phyloP scores from a whole-genome alignment of 1,140 invertebrate species.

The Pseudomyrmex sp. region DNA sequence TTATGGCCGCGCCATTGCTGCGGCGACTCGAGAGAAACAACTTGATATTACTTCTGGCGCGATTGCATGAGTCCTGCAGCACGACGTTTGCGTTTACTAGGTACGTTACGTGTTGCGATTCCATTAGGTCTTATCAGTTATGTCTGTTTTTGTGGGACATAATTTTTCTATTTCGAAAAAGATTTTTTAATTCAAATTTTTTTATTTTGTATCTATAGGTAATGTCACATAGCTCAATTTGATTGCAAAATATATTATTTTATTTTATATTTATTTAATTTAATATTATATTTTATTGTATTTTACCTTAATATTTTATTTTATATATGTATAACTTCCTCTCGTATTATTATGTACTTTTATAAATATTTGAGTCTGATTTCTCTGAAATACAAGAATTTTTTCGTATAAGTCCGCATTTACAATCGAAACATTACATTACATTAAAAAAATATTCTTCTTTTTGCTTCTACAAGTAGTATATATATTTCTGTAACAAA shows the following conservation, averaged over 20 bases:
- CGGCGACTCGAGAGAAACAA: conserved; percentile 50
- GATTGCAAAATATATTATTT: neutral
- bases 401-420: too few relatives aligned
- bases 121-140: conserved; percentile 32
- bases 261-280: neutral
- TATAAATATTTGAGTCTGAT: too few relatives aligned
- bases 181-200: neutral
- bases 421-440: too few relatives aligned
- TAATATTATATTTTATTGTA: too few relatives aligned
- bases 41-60: conserved; percentile 67
- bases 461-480: too few relatives aligned
- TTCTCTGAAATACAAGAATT: too few relatives aligned
- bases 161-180: conserved; percentile 28
- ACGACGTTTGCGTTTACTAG: conserved; percentile 8
- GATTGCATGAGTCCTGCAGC: conserved; percentile 41
- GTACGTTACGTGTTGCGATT: neutral
- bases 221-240: neutral
- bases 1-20: conserved; percentile 58
- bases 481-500: too few relatives aligned
- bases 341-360: too few relatives aligned
- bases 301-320: too few relatives aligned
- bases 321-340: too few relatives aligned
- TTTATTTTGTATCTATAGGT: too few relatives aligned
- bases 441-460: too few relatives aligned
- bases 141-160: conserved; percentile 11